Base-by-base conservation (phyloP, 2,113 vertebrate genomes). In the Gallinago undulata region DNA sequence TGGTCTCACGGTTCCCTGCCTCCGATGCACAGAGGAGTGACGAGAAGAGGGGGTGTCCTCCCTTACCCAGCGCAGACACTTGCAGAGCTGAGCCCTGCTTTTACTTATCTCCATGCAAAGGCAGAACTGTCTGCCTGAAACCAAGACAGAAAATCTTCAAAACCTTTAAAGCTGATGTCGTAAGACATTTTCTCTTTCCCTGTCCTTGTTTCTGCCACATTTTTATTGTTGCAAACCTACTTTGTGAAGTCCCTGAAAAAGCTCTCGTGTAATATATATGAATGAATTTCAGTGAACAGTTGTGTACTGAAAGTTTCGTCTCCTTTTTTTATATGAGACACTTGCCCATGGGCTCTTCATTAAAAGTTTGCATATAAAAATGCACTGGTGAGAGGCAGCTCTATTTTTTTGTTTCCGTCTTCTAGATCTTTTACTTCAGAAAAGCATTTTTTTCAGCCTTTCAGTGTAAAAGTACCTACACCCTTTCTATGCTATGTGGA, bases 1-100 rank as follows among this genome's bases (percentile, higher is more conserved):
- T 14, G 0, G 28, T 47, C 87, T 35, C 0, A 0, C 1, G 0
- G 47, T 41, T 84, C 28, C 14, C 50, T 80, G 72, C 45, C 64
- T 60, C 41, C 2, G 6, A 3, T 12, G 67, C 53, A 69, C 13
- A 5, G 53, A 9, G 3, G 9, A 74, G 39, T 23, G 64, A 75
- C 62, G 75, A 78, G 62, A 57, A 70, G 15, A 0, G 0, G 24
- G 39, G 27, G 75, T 93, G 51, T 70, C 30, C 43, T 59, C 28
- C 28, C 55, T 57, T 1, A 1, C 13, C 64, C 1, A 2, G 37
- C 37, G 18, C 37, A 53, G 64, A 30, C 28, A 13, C n/a, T 68
- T 64, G 50, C 35, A 62, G 45, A 51, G 45, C 69, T n/a, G 56
- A 82, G 31, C 22, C 82, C 78, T 93, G 51, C 74, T 89, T 91